Evolutionary conservation across 2,113 vertebrate genomes (phyloP).

Genomic region (Heptranchias perlo): DNA sequence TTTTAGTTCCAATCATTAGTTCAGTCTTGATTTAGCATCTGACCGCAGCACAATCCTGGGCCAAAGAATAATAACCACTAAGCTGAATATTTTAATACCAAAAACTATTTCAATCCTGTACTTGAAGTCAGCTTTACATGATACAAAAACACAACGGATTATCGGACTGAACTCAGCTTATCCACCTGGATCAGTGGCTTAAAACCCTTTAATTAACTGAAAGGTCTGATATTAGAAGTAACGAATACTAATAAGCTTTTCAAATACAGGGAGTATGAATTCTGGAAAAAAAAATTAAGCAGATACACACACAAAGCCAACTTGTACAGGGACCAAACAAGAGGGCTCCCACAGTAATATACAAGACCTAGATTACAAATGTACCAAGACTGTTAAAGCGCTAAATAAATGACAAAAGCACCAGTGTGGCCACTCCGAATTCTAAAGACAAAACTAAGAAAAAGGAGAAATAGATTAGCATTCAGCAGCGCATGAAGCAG

Average conservation of each 20-base stretch:
- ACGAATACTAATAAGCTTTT: not conserved
- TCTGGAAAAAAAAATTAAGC: not conserved
- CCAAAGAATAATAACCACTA: not conserved
- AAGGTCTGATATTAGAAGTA: not conserved
- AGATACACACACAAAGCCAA: not conserved
- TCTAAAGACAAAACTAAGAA: not conserved
- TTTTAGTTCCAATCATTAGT: not conserved
- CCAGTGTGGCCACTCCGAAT: constrained; percentile 7
- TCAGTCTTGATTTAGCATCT: not conserved
- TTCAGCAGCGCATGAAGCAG: constrained; percentile 4
- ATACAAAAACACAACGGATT: not conserved
- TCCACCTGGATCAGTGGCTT: not conserved
- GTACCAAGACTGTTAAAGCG: not conserved
- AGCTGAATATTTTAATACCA: not conserved
- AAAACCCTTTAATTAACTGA: not conserved
- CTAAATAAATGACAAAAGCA: constrained; percentile 17
- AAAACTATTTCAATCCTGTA: not conserved
- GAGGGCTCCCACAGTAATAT: not conserved
- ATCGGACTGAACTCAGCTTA: not conserved
- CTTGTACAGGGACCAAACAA: not conserved
- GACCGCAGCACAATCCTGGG: not conserved
- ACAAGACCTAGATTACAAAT: not conserved
- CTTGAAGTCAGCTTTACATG: not conserved
- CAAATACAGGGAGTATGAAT: not conserved
- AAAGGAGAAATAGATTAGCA: constrained; percentile 26